phyloP scores from a whole-genome alignment of 2,113 vertebrate species.

The Gavia stellata region DNA sequence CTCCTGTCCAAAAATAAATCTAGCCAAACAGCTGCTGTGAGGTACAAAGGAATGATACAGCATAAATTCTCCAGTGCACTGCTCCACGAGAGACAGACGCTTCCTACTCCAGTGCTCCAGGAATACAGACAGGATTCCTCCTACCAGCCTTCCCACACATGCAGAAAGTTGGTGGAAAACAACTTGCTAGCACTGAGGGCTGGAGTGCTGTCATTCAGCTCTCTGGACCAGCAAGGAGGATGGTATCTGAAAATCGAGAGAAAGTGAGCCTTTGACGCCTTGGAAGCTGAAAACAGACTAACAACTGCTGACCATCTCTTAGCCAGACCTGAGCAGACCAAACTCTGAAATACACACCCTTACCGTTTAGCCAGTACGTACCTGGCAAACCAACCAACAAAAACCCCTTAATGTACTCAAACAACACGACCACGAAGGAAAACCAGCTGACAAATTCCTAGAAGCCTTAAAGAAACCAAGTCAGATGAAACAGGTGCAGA shows the following conservation, averaged over 20 bases:
- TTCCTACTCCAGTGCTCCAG: background rate
- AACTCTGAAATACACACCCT: background rate
- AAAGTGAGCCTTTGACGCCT: background rate
- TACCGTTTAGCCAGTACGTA: background rate
- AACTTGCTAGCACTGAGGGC: background rate
- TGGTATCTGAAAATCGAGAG: background rate
- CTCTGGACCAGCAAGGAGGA: background rate
- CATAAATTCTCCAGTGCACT: background rate
- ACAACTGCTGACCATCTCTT: background rate
- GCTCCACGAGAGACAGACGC: background rate
- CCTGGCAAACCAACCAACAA: background rate
- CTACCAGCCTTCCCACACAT: background rate
- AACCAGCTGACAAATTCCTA: background rate
- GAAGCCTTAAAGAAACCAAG: background rate
- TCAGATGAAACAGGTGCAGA: background rate
- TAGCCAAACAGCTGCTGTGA: constrained; percentile 23
- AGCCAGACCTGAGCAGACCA: background rate
- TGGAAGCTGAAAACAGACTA: background rate
- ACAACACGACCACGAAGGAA: background rate
- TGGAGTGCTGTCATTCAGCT: background rate
- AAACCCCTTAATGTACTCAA: background rate
- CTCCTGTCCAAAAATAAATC: constrained; percentile 14
- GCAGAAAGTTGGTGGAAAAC: background rate
- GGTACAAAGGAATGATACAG: constrained; percentile 9
- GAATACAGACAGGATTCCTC: background rate